A percentile compares a stretch with the other conserved stretches of the same genome.
phyloP scores from a whole-genome alignment of 2,797 vertebrate species.

The Lagodon rhomboides region DNA sequence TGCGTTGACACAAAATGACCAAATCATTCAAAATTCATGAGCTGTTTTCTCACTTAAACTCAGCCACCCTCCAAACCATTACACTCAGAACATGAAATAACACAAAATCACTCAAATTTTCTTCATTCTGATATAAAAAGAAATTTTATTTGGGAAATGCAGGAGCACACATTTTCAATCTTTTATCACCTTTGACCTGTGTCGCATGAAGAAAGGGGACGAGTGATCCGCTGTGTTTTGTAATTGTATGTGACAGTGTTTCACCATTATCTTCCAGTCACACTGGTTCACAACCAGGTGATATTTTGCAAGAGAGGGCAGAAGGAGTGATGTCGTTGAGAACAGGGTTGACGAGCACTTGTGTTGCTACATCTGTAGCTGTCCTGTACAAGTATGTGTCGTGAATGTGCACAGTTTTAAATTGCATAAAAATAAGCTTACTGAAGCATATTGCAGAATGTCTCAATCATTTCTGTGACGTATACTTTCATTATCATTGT shows the following conservation, averaged over 20 bases:
- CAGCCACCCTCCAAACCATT: background rate
- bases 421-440: background rate
- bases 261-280: background rate
- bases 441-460: background rate
- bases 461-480: background rate
- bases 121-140: background rate
- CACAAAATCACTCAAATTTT: background rate
- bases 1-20: background rate
- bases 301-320: background rate
- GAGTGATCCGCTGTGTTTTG: background rate
- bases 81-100: background rate
- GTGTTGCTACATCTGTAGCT: background rate
- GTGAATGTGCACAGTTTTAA: background rate
- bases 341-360: background rate
- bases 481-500: too few species aligned
- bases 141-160: background rate
- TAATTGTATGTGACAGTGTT: background rate
- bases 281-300: background rate
- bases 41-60: background rate
- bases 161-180: background rate
- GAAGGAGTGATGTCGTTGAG: background rate
- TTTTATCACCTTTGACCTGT: background rate
- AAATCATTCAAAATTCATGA: background rate
- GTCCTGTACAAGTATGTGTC: background rate
- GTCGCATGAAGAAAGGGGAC: background rate